These are phyloP conservation scores for Leptinotarsa undecemlineata DNA, from an alignment of 1,140 invertebrate genomes.

Conservation along the genomic window DNA sequence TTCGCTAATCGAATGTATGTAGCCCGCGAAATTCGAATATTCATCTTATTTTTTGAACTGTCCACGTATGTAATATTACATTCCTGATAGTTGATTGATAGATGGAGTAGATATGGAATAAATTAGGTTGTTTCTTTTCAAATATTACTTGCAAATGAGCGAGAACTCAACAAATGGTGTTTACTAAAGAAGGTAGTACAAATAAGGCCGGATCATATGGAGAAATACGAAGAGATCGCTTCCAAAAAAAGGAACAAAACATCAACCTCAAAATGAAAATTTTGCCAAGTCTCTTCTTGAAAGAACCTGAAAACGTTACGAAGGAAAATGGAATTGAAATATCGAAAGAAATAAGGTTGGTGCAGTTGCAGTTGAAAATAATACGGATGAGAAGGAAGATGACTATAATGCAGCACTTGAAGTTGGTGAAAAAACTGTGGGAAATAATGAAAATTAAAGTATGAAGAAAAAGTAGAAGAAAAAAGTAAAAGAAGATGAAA, in stretches of 20 bases:
- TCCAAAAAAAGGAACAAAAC: conserved; percentile 78
- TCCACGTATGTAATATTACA: too few relatives aligned
- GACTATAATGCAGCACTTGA: conserved; percentile 19
- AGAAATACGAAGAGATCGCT: conserved; percentile 77
- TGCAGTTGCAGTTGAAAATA: conserved; percentile 14
- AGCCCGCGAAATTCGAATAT: too few relatives aligned
- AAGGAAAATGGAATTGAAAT: conserved; percentile 17
- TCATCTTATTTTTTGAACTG: too few relatives aligned
- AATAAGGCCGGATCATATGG: conserved; percentile 75
- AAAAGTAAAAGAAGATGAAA: conserved; percentile 12
- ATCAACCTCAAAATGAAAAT: conserved; percentile 78
- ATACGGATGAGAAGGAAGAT: conserved; percentile 20
- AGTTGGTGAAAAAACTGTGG: conserved; percentile 22
- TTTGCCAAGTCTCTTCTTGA: conserved; percentile 75
- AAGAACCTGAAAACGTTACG: conserved; percentile 36
- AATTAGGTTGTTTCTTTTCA: conserved; percentile 54
- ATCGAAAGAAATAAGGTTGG: background rate
- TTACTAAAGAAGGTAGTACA: conserved; percentile 89
- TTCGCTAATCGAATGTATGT: too few relatives aligned
- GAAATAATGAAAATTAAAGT: conserved; percentile 15
- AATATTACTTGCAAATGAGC: conserved; percentile 89
- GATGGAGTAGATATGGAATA: too few relatives aligned
- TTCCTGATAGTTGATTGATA: too few relatives aligned
- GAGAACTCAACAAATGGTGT: conserved; percentile 93
- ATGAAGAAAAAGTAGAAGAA: background rate